Base-by-base conservation (phyloP, 2,888 invertebrate species). In the Cephus nigrinus region DNA sequence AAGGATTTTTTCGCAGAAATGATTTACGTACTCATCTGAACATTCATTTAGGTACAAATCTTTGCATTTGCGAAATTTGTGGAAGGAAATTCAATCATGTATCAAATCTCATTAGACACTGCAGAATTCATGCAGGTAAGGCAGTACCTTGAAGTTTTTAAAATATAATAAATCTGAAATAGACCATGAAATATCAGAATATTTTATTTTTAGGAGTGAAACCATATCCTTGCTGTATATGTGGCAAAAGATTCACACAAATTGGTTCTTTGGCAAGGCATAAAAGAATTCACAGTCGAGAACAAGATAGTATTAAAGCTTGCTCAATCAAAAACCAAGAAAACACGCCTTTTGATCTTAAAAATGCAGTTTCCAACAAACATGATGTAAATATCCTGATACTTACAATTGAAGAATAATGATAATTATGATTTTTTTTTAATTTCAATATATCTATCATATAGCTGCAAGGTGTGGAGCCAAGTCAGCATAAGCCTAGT, bases 1-100 rank as follows among this genome's bases (percentile, higher is more conserved):
- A 91, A 77, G 87, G 89, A 23, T 91, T 91, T 76, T 91, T 91
- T 76, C 86, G 91, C 1, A 89, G 88, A 69, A 88, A 88, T 4
- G 92, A 92, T 75, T 84, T 92, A 34, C 88, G 88, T 33, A 91
- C 90, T 5, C 92, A 92, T 80, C 84, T 92, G n/a, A 92, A 92
- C 76, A 89, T 91, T 75, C 92, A 92, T 81, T 82, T 92, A 69
- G 91, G 91, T 23, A 90, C 90, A n/a, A 90, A 91, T 80, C 86
- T 86, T 75, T 89, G 88, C 68, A 90, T 91, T 12, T 92, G 92
- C 73, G 89, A 91, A 79, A 84, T 90, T 74, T 92, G 92, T 80
- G 92, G 92, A 3, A 86, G 89, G 68, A 90, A 90, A 78, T 92
- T 92, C 76, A 90, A 89, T 82, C 92, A 92, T 79, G 88, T 91